Evolutionary conservation across 2,113 vertebrate genomes (phyloP).

Genomic region (Oreocharis arfaki): DNA sequence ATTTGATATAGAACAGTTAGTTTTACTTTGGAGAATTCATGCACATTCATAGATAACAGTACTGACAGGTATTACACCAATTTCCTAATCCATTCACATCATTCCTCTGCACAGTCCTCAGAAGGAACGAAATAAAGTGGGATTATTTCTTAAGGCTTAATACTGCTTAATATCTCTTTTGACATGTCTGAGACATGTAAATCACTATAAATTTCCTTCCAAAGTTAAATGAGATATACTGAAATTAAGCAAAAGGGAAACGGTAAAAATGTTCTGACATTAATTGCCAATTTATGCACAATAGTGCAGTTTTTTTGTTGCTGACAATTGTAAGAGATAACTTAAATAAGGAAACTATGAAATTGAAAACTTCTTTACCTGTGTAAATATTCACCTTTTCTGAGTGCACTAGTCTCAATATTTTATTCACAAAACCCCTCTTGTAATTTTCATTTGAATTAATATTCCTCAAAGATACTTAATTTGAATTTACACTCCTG

Average conservation of each 20-base stretch:
- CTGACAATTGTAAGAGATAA: background rate
- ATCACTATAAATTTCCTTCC: background rate
- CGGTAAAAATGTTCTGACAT: background rate
- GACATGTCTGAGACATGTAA: background rate
- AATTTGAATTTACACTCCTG: background rate
- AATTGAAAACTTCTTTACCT: background rate
- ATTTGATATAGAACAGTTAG: background rate
- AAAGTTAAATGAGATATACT: constrained; percentile 2
- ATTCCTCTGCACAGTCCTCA: background rate
- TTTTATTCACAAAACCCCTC: background rate
- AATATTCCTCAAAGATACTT: background rate
- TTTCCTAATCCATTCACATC: constrained; percentile 18
- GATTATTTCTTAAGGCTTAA: constrained; percentile 22
- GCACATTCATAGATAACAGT: background rate
- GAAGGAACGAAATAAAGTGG: background rate
- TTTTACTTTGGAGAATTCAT: background rate
- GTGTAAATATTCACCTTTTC: background rate
- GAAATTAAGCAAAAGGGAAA: constrained; percentile 18
- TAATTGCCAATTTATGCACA: background rate
- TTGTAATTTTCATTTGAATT: background rate
- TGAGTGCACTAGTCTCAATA: background rate
- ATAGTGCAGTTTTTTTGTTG: background rate
- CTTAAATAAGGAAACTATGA: background rate
- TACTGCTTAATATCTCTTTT: constrained; percentile 14
- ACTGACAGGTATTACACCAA: background rate